Percentiles rank a stretch among this genome's conserved stretches.
Conservation (phyloP, 2,113 vertebrate genomes). For the Cromileptes altivelis region DNA sequence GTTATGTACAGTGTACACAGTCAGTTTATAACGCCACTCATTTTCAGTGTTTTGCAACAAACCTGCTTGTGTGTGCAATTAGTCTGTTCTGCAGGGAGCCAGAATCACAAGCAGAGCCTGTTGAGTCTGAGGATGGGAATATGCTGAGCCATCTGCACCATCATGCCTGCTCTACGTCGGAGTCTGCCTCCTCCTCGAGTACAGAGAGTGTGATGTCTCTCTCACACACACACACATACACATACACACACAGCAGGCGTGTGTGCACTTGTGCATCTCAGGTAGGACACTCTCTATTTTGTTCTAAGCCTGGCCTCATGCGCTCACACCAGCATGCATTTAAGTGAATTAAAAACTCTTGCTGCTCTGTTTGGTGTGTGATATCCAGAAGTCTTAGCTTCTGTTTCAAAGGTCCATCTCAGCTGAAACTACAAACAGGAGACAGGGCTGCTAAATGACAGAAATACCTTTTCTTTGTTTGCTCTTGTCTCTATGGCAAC, state of each 20-base stretch:
- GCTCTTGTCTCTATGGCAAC: constrained; percentile 70
- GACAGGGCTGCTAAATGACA: constrained; percentile 46
- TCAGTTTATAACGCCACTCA: background rate
- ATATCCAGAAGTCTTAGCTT: background rate
- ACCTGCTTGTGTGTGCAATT: constrained; percentile 71
- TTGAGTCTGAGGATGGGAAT: constrained; percentile 60
- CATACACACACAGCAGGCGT: constrained; percentile 11
- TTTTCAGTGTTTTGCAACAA: constrained; percentile 64
- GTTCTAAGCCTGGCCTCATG: background rate
- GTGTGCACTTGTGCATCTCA: constrained; percentile 33
- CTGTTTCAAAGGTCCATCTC: background rate
- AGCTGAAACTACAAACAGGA: constrained; percentile 16
- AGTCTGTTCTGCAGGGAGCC: constrained; percentile 36
- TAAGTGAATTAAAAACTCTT: background rate
- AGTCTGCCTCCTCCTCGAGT: constrained; percentile 33
- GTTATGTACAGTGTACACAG: constrained; percentile 7
- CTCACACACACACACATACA: background rate
- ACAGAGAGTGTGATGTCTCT: constrained; percentile 3
- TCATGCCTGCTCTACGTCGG: constrained; percentile 31
- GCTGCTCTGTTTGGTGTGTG: background rate
- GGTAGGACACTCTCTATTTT: constrained; percentile 24
- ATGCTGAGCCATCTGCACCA: constrained; percentile 72
- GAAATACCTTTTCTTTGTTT: constrained; percentile 75
- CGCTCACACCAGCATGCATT: background rate
- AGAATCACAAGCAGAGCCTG: constrained; percentile 40